Evolutionary conservation across 1,140 invertebrate genomes (phyloP).

Genomic region (Mesaphorura yosii): DNA sequence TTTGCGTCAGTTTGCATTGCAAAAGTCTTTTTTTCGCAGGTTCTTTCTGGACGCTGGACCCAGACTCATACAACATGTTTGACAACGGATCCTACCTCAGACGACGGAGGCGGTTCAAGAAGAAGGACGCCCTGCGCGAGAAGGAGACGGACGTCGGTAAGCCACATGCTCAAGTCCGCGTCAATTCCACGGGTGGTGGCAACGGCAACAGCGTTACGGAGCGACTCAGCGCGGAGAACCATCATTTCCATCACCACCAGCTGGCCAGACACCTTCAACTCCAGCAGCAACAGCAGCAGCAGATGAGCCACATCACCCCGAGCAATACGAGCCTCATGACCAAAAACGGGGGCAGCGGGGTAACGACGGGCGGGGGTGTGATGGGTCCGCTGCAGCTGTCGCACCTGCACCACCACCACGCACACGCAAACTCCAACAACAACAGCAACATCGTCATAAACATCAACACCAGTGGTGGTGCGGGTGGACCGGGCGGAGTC

Average conservation of each 20-base stretch:
- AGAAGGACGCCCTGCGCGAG: conserved; percentile 79
- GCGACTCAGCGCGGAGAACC: not conserved
- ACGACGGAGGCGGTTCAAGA: conserved; percentile 85
- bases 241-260: too few species aligned
- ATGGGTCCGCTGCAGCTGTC: not conserved
- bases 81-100: conserved; percentile 91
- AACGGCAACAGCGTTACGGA: not conserved
- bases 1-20: too few species aligned
- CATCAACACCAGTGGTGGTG: conserved; percentile 7
- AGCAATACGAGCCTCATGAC: too few species aligned
- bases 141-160: conserved; percentile 75
- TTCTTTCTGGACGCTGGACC: conserved; percentile 58
- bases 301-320: not conserved
- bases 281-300: not conserved
- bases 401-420: conserved; percentile 7
- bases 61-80: conserved; percentile 96
- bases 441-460: conserved; percentile 13
- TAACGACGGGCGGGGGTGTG: not conserved
- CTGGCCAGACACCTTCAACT: too few species aligned
- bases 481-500: too few species aligned
- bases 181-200: not conserved
- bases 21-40: too few species aligned
- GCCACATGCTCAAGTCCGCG: conserved; percentile 32
- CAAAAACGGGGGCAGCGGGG: too few species aligned
- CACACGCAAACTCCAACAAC: not conserved